phyloP scores from a whole-genome alignment of 92 coral and sea anemone genomes.

The Montipora capitata region DNA sequence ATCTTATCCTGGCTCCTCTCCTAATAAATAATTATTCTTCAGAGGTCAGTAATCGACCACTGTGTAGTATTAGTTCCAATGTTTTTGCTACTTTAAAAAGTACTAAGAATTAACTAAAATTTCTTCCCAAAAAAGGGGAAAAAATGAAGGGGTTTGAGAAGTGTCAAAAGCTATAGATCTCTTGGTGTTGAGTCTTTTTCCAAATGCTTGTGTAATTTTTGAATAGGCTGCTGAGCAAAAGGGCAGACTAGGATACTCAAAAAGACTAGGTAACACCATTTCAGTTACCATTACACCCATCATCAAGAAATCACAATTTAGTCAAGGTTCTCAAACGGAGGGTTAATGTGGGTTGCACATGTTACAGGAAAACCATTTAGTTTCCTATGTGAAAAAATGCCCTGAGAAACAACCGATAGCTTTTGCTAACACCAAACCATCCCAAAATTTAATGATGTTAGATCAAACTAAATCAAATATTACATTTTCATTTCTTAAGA shows the following conservation, averaged over 20 bases:
- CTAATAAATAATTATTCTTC: constrained; percentile 83
- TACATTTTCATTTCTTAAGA: too few relatives aligned
- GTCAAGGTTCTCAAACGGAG: too few relatives aligned
- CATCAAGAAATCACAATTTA: not conserved
- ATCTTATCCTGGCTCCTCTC: constrained; percentile 74
- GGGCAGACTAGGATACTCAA: not conserved
- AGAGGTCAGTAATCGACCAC: constrained; percentile 98
- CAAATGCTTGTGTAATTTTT: not conserved
- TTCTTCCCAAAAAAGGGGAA: too few relatives aligned
- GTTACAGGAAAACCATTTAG: too few relatives aligned
- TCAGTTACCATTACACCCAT: not conserved
- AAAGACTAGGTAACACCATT: not conserved
- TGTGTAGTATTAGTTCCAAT: constrained; percentile 73
- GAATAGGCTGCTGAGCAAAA: not conserved
- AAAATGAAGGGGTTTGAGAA: too few relatives aligned
- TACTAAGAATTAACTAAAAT: not conserved
- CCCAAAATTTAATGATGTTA: not conserved
- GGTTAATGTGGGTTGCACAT: too few relatives aligned
- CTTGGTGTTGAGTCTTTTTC: too few relatives aligned
- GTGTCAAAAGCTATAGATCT: too few relatives aligned
- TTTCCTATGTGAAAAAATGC: too few relatives aligned
- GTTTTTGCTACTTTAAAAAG: not conserved
- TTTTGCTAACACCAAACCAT: not conserved
- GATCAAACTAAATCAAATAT: too few relatives aligned
- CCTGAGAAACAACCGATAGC: not conserved